These are phyloP conservation scores for Drosophila orena DNA, from an alignment of 1,140 invertebrate genomes.

Conservation along the genomic window DNA sequence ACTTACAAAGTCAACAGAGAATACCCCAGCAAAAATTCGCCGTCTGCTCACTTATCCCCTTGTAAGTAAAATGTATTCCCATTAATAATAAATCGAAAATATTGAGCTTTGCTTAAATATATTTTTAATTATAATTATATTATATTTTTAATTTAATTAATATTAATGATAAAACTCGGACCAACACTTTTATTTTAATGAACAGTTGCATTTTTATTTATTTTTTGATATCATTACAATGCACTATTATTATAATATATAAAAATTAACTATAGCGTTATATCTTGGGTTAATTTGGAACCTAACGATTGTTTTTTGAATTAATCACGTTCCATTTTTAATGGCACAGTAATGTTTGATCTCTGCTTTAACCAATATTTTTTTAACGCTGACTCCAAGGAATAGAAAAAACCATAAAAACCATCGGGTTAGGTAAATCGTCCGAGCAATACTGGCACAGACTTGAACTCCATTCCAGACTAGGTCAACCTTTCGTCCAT, in stretches of 20 bases:
- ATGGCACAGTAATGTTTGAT: neutral
- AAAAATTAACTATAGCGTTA: no score
- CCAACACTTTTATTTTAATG: no score
- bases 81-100: neutral
- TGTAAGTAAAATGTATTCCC: neutral
- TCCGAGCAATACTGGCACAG: neutral
- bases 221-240: neutral
- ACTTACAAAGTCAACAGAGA: slow-evolving; percentile 2
- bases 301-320: no score
- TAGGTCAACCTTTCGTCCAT: slow-evolving; percentile 15
- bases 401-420: slow-evolving; percentile 1
- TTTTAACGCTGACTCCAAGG: neutral
- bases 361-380: neutral
- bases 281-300: no score
- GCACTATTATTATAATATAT: no score
- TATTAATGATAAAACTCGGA: no score
- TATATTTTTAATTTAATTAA: no score
- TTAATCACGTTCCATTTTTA: neutral
- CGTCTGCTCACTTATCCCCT: slow-evolving; percentile 5
- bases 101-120: neutral
- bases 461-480: slow-evolving; percentile 3
- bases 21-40: neutral
- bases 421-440: slow-evolving; percentile 9
- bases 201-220: neutral
- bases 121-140: no score